Conservation (phyloP, 2,113 vertebrate genomes). For the Serilophus lunatus region DNA sequence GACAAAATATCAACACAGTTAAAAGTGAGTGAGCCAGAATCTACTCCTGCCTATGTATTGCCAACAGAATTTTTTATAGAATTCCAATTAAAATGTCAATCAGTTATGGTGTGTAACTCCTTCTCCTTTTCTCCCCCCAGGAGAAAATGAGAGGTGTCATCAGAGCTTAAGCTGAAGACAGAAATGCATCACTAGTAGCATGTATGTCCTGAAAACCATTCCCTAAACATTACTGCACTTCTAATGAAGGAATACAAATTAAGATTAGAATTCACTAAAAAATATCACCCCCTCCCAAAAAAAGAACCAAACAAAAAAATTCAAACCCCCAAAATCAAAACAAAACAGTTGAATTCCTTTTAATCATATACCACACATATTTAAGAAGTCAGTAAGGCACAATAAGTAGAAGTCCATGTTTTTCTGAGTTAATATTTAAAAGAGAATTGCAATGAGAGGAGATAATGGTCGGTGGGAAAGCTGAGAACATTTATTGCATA, state of each 20-base stretch:
- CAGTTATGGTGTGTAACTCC: background rate
- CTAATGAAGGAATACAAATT: background rate
- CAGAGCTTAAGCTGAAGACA: background rate
- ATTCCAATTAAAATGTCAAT: constrained; percentile 8
- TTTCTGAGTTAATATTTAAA: background rate
- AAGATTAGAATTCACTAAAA: background rate
- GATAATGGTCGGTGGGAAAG: background rate
- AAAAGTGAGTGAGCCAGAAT: background rate
- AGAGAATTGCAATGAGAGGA: background rate
- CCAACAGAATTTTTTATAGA: background rate
- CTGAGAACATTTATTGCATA: background rate
- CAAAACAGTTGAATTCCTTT: background rate
- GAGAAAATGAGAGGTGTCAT: background rate
- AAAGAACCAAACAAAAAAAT: background rate
- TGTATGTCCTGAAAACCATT: background rate
- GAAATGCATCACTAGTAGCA: background rate
- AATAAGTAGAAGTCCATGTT: background rate
- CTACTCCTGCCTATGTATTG: background rate
- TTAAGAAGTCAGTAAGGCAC: background rate
- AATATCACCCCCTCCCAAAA: too few species aligned
- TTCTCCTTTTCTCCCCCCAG: background rate
- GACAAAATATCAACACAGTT: background rate
- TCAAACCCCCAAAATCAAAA: background rate
- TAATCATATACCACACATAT: background rate
- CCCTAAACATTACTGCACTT: background rate